Base-by-base conservation (phyloP, 2,888 invertebrate species). In the Agriotes lineatus region DNA sequence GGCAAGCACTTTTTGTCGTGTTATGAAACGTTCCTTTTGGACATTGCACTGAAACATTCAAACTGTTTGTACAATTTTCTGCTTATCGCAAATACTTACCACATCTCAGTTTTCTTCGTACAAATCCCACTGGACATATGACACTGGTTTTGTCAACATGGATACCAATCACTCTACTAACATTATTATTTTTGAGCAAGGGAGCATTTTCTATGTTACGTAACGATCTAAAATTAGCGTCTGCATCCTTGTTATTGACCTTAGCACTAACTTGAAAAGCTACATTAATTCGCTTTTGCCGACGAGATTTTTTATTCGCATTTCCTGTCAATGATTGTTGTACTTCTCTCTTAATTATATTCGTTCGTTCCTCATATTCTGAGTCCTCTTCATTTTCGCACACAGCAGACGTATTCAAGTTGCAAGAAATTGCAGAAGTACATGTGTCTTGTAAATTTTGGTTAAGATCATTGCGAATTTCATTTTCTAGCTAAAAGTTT, bases 11-110 rank as follows among this genome's bases (percentile, higher is more conserved):
- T 3, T 79, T 82, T 0, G 86, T 84, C 1, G 82, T 81, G 78
- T 90, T 88, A 78, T 88, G 89, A 79, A 88, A 90, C 0, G 90
- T 89, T 10, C 91, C 91, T 70, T 85, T 82, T 1, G 91, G 89
- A 78, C 91, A 91, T 78, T 87, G 87, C 4, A 90, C 91, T 83
- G 62, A 63, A 78, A 78, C 12, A 12, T 20, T 59, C 33, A 16
- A n/a, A n/a, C n/a, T n/a, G n/a, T n/a, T n/a, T n/a, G n/a, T n/a
- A n/a, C n/a, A n/a, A n/a, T n/a, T n/a, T n/a, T n/a, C n/a, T n/a
- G n/a, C n/a, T n/a, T n/a, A n/a, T n/a, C n/a, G 42, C 14, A 42
- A n/a, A n/a, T 5, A 7, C 84, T 81, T 83, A 90, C 90, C 87
- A 79, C 90, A 90, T 74, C 85, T 82, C 44, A 85, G 82, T 74